phyloP scores from a whole-genome alignment of 2,113 vertebrate species.

The Macquaria australasica region DNA sequence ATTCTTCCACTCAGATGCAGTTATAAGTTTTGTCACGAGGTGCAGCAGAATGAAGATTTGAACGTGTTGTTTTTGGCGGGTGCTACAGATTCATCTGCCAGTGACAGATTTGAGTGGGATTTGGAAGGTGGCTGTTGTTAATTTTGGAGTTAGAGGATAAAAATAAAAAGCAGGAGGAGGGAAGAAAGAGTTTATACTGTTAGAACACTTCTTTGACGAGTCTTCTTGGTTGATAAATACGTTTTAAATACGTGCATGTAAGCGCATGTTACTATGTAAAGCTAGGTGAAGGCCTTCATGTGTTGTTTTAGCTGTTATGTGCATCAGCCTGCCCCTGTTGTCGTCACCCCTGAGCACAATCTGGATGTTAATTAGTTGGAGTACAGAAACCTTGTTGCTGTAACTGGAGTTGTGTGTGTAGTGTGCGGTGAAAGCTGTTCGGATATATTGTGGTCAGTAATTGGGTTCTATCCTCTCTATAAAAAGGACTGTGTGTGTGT shows the following conservation, averaged over 20 bases:
- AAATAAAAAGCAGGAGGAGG: not conserved
- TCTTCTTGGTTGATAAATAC: not conserved
- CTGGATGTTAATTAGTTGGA: constrained; percentile 8
- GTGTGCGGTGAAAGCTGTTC: not conserved
- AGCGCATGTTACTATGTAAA: not conserved
- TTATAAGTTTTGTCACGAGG: not conserved
- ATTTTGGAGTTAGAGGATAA: not conserved
- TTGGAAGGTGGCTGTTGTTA: not conserved
- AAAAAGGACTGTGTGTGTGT: constrained; percentile 13
- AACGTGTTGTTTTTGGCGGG: constrained; percentile 11
- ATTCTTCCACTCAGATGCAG: not conserved
- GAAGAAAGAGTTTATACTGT: not conserved
- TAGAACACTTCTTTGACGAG: not conserved
- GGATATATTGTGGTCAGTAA: constrained; percentile 19
- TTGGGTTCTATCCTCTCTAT: constrained; percentile 26
- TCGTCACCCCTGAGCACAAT: not conserved
- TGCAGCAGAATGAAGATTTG: not conserved
- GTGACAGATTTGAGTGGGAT: constrained; percentile 38
- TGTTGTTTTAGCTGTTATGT: not conserved
- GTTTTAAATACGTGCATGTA: not conserved
- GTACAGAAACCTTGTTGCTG: not conserved
- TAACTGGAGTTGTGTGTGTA: not conserved
- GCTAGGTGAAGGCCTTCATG: not conserved
- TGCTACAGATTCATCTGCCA: not conserved
- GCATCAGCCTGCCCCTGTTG: not conserved